phyloP scores from a whole-genome alignment of 2,888 invertebrate genomes.

The Stenodema calcarata region DNA sequence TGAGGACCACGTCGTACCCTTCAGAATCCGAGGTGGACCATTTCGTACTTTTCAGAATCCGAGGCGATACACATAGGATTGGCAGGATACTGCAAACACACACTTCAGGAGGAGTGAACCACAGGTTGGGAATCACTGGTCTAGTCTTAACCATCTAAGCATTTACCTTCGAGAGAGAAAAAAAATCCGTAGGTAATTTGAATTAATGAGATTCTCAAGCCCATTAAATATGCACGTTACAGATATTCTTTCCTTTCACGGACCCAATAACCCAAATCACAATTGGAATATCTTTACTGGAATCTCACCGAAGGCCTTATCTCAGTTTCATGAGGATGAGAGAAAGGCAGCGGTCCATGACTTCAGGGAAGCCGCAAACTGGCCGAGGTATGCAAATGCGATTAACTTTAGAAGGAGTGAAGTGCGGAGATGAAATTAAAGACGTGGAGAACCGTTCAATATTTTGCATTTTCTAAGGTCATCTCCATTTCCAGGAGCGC shows the following conservation, averaged over 20 bases:
- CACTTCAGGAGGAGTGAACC: too few species aligned
- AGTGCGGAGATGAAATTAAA: not conserved
- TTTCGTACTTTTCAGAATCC: too few species aligned
- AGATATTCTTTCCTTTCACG: not conserved
- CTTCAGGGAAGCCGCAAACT: not conserved
- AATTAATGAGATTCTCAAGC: too few species aligned
- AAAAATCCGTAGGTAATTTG: too few species aligned
- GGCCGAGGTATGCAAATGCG: not conserved
- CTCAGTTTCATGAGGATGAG: not conserved
- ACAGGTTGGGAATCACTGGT: too few species aligned
- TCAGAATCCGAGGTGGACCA: too few species aligned
- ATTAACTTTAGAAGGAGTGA: not conserved
- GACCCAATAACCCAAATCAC: not conserved
- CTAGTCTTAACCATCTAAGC: too few species aligned
- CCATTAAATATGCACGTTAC: too few species aligned
- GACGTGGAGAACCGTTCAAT: not conserved
- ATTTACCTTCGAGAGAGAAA: too few species aligned
- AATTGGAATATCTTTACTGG: not conserved
- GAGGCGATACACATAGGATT: too few species aligned
- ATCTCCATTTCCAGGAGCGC: not conserved
- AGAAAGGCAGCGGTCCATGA: not conserved
- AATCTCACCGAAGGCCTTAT: not conserved
- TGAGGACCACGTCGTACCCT: too few species aligned
- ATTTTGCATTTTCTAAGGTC: not conserved
- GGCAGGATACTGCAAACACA: too few species aligned